Conservation (phyloP, 2,113 vertebrate genomes). For the Orycteropus afer region DNA sequence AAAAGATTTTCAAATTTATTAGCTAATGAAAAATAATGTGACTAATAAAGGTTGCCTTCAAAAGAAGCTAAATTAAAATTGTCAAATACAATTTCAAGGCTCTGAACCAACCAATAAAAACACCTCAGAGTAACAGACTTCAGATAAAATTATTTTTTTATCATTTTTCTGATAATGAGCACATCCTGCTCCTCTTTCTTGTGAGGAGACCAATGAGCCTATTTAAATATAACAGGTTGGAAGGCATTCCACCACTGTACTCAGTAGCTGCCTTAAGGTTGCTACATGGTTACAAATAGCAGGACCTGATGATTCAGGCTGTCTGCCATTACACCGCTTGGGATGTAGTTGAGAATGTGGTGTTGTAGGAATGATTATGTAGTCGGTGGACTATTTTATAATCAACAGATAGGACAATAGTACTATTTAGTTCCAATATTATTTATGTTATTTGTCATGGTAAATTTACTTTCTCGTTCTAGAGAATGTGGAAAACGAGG, state of each 20-base stretch:
- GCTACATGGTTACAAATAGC: neutral
- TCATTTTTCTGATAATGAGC: slow-evolving; percentile 1
- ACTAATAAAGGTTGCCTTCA: neutral
- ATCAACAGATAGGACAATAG: neutral
- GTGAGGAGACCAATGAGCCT: neutral
- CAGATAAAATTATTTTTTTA: neutral
- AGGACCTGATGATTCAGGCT: fast-evolving
- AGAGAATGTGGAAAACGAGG: neutral
- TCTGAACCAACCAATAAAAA: slow-evolving; percentile 45
- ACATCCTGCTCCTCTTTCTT: neutral
- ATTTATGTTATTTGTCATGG: neutral
- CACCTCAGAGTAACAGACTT: neutral
- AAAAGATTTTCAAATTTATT: neutral
- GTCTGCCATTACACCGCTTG: neutral
- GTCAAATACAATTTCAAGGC: neutral
- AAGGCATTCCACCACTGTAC: neutral
- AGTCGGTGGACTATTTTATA: neutral
- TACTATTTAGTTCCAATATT: neutral
- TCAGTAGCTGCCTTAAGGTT: neutral
- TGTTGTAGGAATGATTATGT: neutral
- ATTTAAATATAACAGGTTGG: neutral
- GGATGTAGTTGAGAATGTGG: neutral
- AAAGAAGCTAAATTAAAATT: neutral
- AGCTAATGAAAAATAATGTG: neutral
- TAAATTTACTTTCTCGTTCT: neutral